Evolutionary conservation across 2,888 invertebrate genomes (phyloP).

Genomic region (Diachrysia chrysitis): DNA sequence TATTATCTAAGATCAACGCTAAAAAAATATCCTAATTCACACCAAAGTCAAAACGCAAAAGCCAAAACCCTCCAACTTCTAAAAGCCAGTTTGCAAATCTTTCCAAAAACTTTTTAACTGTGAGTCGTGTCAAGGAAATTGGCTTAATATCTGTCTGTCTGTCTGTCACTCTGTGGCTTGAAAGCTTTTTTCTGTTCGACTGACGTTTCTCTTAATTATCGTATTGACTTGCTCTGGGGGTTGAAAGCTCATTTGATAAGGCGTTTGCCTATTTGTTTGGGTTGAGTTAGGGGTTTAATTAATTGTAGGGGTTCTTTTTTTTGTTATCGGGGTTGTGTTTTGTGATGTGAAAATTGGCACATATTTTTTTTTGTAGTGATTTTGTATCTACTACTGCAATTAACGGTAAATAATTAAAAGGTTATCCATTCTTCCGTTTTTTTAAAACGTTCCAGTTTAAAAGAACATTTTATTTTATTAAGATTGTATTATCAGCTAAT

Average conservation of each 20-base stretch:
- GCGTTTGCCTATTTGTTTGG: neutral
- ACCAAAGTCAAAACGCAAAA: too few species aligned
- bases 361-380: too few species aligned
- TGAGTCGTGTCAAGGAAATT: slow-evolving; percentile 40
- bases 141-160: slow-evolving; percentile 43
- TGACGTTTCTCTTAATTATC: slow-evolving; percentile 43
- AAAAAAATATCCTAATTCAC: too few species aligned
- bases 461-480: too few species aligned
- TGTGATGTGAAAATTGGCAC: too few species aligned
- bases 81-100: slow-evolving; percentile 12
- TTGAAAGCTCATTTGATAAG: neutral
- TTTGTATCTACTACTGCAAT: too few species aligned
- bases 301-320: neutral
- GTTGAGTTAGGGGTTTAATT: neutral
- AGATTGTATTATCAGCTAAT: too few species aligned
- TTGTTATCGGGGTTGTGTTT: neutral
- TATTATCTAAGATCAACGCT: too few species aligned
- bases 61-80: too few species aligned
- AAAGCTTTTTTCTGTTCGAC: slow-evolving; percentile 42
- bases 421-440: too few species aligned
- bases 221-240: slow-evolving; percentile 28
- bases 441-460: too few species aligned
- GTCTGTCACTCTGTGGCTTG: slow-evolving; percentile 27
- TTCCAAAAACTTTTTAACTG: neutral
- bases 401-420: too few species aligned